Percentiles rank a stretch among this genome's conserved stretches.
Evolutionary conservation across 2,888 invertebrate species (phyloP).

Genomic region (Pseudoips prasinana): DNA sequence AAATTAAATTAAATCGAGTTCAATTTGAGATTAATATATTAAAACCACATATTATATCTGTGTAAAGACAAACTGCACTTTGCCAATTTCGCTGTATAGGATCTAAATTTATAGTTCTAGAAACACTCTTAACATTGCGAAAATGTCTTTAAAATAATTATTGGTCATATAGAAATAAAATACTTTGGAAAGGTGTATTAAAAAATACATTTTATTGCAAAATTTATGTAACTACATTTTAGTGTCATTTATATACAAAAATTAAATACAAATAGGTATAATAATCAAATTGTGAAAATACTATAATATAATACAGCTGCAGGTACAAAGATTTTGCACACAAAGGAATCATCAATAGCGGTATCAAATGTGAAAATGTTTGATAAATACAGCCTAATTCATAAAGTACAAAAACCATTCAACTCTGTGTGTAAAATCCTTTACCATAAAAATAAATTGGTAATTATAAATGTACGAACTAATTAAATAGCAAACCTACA

Average conservation of each 20-base stretch:
- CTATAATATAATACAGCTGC: slow-evolving; percentile 52
- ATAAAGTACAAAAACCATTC: too few relatives aligned
- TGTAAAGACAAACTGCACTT: too few relatives aligned
- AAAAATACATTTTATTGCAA: slow-evolving; percentile 81
- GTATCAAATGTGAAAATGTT: too few relatives aligned
- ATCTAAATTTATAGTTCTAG: too few relatives aligned
- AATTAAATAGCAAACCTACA: slow-evolving; percentile 34
- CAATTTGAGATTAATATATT: too few relatives aligned
- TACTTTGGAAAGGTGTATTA: slow-evolving; percentile 68
- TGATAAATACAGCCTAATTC: too few relatives aligned
- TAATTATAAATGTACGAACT: slow-evolving; percentile 19
- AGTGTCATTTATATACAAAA: slow-evolving; percentile 80
- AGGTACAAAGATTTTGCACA: slow-evolving; percentile 23
- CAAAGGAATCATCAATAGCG: slow-evolving; percentile 1
- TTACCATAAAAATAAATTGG: slow-evolving; percentile 11
- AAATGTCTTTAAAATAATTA: too few relatives aligned
- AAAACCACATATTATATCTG: too few relatives aligned
- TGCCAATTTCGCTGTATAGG: too few relatives aligned
- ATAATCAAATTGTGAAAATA: slow-evolving; percentile 56
- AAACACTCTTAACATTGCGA: too few relatives aligned
- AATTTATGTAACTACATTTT: slow-evolving; percentile 75
- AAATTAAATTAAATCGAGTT: too few relatives aligned
- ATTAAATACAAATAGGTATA: slow-evolving; percentile 66
- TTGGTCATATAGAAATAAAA: slow-evolving; percentile 34
- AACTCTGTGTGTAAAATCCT: slow-evolving; percentile 15